Evolutionary conservation across 2,888 invertebrate genomes (phyloP).

Genomic region (Idaea aversata): DNA sequence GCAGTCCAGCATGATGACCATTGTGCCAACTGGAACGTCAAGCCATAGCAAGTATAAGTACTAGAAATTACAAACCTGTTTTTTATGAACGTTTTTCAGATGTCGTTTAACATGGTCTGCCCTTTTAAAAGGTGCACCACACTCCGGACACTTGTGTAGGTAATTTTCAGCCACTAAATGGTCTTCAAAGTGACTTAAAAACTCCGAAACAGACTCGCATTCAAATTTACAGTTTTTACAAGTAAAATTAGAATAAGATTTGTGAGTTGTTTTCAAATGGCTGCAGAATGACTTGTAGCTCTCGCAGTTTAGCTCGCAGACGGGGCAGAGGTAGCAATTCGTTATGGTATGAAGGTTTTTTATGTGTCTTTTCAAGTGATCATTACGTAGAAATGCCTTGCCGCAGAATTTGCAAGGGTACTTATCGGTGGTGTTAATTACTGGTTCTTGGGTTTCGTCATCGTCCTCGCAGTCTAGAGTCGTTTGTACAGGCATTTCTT

Average conservation of each 20-base stretch:
- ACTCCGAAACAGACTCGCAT: background rate
- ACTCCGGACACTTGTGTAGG: background rate
- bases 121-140: background rate
- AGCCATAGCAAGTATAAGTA: too few relatives aligned
- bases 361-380: background rate
- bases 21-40: too few relatives aligned
- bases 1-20: too few relatives aligned
- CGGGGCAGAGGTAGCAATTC: background rate
- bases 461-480: background rate
- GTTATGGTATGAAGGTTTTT: background rate
- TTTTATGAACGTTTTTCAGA: background rate
- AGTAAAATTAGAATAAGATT: background rate
- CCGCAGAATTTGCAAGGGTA: background rate
- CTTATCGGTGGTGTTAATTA: background rate
- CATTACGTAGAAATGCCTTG: background rate
- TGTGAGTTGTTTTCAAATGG: background rate
- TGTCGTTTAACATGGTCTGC: background rate
- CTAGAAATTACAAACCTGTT: background rate
- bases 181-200: background rate
- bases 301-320: background rate
- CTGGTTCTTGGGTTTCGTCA: background rate
- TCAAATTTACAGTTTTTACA: background rate
- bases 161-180: background rate
- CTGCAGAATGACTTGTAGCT: background rate
- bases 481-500: conserved; percentile 1